These are phyloP conservation scores for Amiota mariae DNA, from an alignment of 2,888 invertebrate genomes.

Conservation along the genomic window DNA sequence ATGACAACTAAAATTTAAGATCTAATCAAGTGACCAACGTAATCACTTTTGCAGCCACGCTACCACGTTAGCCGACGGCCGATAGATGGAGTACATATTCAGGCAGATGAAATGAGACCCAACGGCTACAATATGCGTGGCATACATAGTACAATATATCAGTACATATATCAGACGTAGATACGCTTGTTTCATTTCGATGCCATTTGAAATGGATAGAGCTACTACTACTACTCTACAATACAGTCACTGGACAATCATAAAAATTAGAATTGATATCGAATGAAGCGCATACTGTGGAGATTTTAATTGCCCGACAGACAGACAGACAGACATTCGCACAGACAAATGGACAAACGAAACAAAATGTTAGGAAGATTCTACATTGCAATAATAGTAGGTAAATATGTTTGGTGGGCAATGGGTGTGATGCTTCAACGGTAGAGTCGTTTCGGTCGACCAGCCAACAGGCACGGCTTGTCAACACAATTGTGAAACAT, in stretches of 20 bases:
- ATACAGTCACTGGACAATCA: constrained; percentile 55
- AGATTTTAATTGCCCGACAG: constrained; percentile 57
- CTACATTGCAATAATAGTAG: too few relatives aligned
- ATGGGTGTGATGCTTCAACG: too few relatives aligned
- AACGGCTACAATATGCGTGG: background rate
- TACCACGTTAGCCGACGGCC: background rate
- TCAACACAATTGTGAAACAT: constrained; percentile 50
- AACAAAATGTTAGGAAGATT: too few relatives aligned
- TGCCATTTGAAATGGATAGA: constrained; percentile 15
- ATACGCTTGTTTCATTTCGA: background rate
- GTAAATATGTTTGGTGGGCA: too few relatives aligned
- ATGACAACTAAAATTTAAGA: constrained; percentile 34
- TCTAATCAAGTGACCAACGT: constrained; percentile 35
- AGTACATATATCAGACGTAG: background rate
- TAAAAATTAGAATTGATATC: constrained; percentile 59
- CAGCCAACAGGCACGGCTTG: constrained; percentile 42
- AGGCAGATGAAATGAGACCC: background rate
- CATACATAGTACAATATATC: background rate
- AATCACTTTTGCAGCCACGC: constrained; percentile 26
- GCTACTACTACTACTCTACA: constrained; percentile 5
- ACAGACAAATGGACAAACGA: constrained; percentile 18
- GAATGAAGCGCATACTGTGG: constrained; percentile 43
- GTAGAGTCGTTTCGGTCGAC: background rate
- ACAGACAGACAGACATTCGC: constrained; percentile 32
- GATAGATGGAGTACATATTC: background rate